phyloP scores from a whole-genome alignment of 2,888 invertebrate genomes.

The Drosophila affinis region DNA sequence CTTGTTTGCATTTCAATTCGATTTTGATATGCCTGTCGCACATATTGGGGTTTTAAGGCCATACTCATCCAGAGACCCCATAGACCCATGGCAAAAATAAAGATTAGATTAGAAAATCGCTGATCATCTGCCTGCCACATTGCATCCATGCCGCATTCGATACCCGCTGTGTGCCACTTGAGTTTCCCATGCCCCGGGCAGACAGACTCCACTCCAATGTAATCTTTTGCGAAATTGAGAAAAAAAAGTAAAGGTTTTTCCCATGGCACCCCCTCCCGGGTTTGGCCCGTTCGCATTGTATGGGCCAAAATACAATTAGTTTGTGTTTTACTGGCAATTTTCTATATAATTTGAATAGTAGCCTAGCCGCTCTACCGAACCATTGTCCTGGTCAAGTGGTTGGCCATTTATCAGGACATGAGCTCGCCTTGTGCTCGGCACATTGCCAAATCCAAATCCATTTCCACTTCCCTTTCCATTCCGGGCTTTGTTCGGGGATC shows the following conservation, averaged over 20 bases:
- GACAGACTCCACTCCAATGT: constrained; percentile 27
- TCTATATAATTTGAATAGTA: constrained; percentile 71
- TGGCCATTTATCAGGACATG: constrained; percentile 36
- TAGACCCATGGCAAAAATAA: constrained; percentile 4
- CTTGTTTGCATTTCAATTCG: constrained; percentile 74
- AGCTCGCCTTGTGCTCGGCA: constrained; percentile 45
- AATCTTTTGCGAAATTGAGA: constrained; percentile 11
- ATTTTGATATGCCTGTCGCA: constrained; percentile 57
- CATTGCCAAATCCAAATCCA: constrained; percentile 43
- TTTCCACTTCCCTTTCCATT: constrained; percentile 18
- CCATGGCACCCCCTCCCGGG: constrained; percentile 26
- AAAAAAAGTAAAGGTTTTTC: constrained; percentile 12
- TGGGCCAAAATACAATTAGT: constrained; percentile 64
- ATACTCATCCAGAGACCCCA: constrained; percentile 25
- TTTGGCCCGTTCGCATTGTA: constrained; percentile 25
- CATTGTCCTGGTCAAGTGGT: constrained; percentile 68
- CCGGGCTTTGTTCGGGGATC: background rate
- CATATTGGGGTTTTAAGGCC: constrained; percentile 46
- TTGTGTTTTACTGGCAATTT: constrained; percentile 73
- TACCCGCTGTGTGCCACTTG: constrained; percentile 59
- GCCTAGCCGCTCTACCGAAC: constrained; percentile 51
- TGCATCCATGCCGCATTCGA: constrained; percentile 37
- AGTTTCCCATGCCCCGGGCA: constrained; percentile 61
- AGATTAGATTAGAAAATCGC: constrained; percentile 40
- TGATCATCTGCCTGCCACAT: constrained; percentile 74